Conservation (phyloP, 2,797 vertebrate species). For the Gambusia yucatana region DNA sequence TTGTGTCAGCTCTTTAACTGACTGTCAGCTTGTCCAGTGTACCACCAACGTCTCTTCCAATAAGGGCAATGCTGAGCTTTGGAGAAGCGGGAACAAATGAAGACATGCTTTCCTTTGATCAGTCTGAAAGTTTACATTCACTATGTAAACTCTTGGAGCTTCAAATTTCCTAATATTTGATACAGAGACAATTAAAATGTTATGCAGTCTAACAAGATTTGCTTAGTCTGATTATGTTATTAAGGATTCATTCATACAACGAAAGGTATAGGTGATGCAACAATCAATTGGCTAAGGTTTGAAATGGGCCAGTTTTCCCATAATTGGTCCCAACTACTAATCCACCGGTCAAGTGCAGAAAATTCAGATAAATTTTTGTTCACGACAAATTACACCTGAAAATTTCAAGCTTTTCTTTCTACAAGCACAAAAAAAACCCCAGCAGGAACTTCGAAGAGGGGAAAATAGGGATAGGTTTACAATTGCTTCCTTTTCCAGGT, state of each 20-base stretch:
- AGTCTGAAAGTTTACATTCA: no score
- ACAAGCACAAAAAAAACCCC: not conserved
- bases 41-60: not conserved
- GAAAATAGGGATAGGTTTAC: not conserved
- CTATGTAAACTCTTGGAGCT: not conserved
- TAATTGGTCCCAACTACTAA: not conserved
- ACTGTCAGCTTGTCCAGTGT: not conserved
- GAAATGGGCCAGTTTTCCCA: not conserved
- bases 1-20: not conserved
- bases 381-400: not conserved
- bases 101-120: no score
- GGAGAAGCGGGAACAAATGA: no score
- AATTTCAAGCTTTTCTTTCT: not conserved
- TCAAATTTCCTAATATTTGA: conserved; percentile 10
- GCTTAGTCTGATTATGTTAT: not conserved
- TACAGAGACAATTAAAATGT: conserved; percentile 12
- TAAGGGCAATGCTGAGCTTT: not conserved
- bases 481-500: not conserved
- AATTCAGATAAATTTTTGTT: not conserved
- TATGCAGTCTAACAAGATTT: conserved; percentile 16
- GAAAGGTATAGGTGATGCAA: not conserved
- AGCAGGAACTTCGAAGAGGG: not conserved
- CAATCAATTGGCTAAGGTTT: not conserved
- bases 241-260: not conserved
- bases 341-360: not conserved